phyloP scores from a whole-genome alignment of 37 sponge, comb jelly and placozoan species.

The Aplysina aerophoba region DNA sequence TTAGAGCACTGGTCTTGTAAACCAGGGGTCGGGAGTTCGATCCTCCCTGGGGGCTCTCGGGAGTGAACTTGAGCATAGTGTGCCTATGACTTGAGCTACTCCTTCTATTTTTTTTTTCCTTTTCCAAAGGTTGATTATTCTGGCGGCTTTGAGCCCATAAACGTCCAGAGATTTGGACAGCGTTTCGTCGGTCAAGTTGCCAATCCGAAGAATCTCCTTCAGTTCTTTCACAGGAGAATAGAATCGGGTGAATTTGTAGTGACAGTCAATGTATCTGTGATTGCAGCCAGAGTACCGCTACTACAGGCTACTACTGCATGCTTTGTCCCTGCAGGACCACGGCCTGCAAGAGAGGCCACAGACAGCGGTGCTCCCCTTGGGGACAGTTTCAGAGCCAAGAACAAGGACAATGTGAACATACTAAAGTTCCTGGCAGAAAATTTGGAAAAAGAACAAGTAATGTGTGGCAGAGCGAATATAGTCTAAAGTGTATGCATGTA shows the following conservation, averaged over 20 bases:
- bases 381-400: not conserved
- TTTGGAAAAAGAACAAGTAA: not conserved
- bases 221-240: conserved; percentile 26
- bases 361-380: not conserved
- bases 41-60: conserved; percentile 83
- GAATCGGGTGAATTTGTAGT: too few species aligned
- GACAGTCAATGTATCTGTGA: too few species aligned
- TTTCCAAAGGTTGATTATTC: conserved; percentile 80
- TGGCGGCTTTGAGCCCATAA: conserved; percentile 71
- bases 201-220: conserved; percentile 79
- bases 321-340: not conserved
- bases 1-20: conserved; percentile 98
- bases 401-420: conserved; percentile 5
- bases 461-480: not conserved
- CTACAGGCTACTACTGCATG: too few species aligned
- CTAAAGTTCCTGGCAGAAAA: not conserved
- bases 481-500: too few species aligned
- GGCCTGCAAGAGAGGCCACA: not conserved
- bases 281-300: too few species aligned
- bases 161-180: conserved; percentile 83
- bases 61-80: too few species aligned
- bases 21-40: conserved; percentile 97
- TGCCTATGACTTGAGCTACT: not conserved
- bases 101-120: conserved; percentile 18
- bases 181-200: conserved; percentile 79